Evolutionary conservation across 2,888 invertebrate genomes (phyloP).

Genomic region (Agonopterix heracliana): DNA sequence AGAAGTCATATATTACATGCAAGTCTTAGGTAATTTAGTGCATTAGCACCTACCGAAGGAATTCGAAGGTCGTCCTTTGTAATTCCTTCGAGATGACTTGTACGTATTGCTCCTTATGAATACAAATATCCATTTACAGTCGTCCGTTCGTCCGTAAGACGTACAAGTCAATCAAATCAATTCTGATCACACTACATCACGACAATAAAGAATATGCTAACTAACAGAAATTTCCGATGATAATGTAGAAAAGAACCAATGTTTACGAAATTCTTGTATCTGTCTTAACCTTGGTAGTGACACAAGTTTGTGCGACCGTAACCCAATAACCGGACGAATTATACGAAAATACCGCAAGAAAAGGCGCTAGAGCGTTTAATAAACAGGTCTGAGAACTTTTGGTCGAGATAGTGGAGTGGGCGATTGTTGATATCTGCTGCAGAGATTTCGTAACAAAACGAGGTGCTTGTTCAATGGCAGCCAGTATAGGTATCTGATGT

Average conservation of each 20-base stretch:
- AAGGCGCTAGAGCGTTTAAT: not conserved
- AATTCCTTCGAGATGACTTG: slow-evolving; percentile 11
- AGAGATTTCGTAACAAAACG: not conserved
- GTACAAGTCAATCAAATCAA: slow-evolving; percentile 22
- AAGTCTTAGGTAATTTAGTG: not conserved
- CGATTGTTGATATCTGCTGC: not conserved
- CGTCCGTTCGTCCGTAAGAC: slow-evolving; percentile 2
- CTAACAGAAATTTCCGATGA: too few species aligned
- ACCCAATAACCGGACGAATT: not conserved
- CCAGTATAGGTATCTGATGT: too few species aligned
- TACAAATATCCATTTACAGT: slow-evolving; percentile 25
- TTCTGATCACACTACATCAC: not conserved
- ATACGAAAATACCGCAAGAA: not conserved
- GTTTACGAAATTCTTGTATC: too few species aligned
- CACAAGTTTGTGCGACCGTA: slow-evolving; percentile 1
- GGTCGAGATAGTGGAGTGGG: not conserved
- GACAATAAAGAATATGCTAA: too few species aligned
- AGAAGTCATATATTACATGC: not conserved
- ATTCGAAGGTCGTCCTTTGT: slow-evolving; percentile 26
- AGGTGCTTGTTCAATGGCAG: not conserved
- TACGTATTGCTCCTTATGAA: slow-evolving; percentile 17
- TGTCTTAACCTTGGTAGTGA: not conserved
- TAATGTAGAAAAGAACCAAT: too few species aligned
- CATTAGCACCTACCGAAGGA: slow-evolving; percentile 10
- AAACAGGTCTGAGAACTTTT: not conserved